phyloP scores from a whole-genome alignment of 2,797 vertebrate genomes.

The Mormyrus proboscirostris region DNA sequence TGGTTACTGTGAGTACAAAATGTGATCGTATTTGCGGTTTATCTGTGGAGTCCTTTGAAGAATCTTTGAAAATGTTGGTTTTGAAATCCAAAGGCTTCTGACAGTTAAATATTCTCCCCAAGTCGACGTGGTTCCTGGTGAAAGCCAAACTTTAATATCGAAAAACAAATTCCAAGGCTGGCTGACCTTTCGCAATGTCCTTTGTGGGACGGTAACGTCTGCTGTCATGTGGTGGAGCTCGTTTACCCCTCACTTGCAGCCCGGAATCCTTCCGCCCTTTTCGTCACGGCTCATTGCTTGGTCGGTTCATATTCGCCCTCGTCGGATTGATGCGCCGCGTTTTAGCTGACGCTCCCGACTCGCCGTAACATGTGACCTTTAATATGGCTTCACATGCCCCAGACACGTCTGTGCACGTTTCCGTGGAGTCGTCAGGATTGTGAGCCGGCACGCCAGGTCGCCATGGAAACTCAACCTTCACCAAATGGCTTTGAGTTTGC shows the following conservation, averaged over 20 bases:
- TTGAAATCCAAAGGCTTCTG: neutral
- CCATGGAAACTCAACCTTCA: neutral
- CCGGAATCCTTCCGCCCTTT: neutral
- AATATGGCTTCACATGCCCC: neutral
- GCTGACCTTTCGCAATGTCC: neutral
- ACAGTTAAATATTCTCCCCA: neutral
- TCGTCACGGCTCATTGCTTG: neutral
- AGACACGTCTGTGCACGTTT: neutral
- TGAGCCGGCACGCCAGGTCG: neutral
- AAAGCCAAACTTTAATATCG: neutral
- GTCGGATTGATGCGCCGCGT: neutral
- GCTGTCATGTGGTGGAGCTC: neutral
- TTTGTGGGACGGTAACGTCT: neutral
- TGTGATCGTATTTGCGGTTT: neutral
- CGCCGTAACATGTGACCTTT: neutral
- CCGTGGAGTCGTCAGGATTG: neutral
- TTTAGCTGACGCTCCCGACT: neutral
- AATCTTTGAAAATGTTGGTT: neutral
- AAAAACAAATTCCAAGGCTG: neutral
- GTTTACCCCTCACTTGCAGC: neutral
- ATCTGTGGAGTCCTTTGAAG: neutral
- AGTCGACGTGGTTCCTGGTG: neutral
- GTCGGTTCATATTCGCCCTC: neutral
- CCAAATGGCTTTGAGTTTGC: neutral
- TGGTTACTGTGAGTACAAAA: neutral